These are phyloP conservation scores for Microtus ochrogaster DNA, from an alignment of 2,113 vertebrate genomes.

Conservation along the genomic window DNA sequence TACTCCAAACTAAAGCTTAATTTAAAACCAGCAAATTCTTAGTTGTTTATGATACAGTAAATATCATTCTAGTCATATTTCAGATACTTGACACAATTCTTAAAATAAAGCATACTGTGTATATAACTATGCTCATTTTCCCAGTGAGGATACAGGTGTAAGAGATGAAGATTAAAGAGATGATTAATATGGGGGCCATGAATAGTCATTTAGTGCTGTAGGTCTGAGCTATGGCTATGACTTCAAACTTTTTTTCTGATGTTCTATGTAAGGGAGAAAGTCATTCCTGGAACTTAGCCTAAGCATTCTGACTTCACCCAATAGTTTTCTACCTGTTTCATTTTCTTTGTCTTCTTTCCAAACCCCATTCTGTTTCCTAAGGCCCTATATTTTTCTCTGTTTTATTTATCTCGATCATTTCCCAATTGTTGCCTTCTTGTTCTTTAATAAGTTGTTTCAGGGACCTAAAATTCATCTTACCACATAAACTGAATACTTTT, in stretches of 20 bases:
- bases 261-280: neutral
- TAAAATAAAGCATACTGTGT: neutral
- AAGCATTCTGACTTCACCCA: neutral
- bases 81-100: neutral
- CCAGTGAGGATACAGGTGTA: neutral
- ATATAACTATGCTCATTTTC: neutral
- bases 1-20: neutral
- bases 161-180: neutral
- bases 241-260: neutral
- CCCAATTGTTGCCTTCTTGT: neutral
- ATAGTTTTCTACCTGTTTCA: neutral
- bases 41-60: neutral
- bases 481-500: neutral
- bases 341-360: neutral
- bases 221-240: neutral
- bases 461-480: neutral
- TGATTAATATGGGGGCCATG: neutral
- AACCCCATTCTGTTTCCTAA: neutral
- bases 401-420: neutral
- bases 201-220: neutral
- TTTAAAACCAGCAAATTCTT: slow-evolving; percentile 21
- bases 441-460: neutral
- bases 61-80: neutral
- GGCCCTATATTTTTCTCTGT: neutral
- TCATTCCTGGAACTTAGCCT: neutral